Base-by-base conservation (phyloP, 2,888 invertebrate genomes). In the Apantesis nais region DNA sequence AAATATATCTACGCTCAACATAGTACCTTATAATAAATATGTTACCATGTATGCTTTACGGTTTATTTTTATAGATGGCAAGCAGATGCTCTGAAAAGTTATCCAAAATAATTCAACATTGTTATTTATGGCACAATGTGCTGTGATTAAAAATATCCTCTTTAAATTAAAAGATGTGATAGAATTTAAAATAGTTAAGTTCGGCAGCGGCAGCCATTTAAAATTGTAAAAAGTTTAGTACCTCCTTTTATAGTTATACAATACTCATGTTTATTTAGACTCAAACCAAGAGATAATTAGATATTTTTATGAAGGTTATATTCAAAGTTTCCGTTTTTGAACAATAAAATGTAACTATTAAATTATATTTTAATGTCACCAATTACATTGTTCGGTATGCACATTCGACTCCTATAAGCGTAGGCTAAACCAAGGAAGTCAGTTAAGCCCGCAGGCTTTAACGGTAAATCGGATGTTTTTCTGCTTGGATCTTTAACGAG, bases 291-390 rank as follows among this genome's bases (percentile, higher is more conserved):
- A 55, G 25, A 29, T 25, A 58, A 58, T 58, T 58, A 29, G 16
- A 16, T 29, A 58, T 58, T 29, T 52, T 58, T 58, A 29, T 29
- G 25, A 58, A 58, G 58, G 58, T 1, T 14, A 16, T 29, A 58
- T 58, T 58, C 29, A 12, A 55, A 58, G 58, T 58, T 58, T 58
- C 58, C 58, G 58, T 58, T 58, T 14, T 29, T 58, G 29, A 29
- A 58, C 14, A 58, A 58, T 29, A 58, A 58, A 58, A 58, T 58
- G 58, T 7, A 58, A 14, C 29, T 58, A 55, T 58, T 58, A 58
- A 14, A 58, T 25, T 25, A 55, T 55, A 29, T 29, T 58, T 58
- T 58, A 25, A 58, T 58, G 25, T 16, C 58, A 58, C 25, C 58
- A 29, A 58, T 29, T 58, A 14, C 52, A 34, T 55, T 37, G 66